Base-by-base conservation (phyloP, 2,888 invertebrate species). In the Sylvicola cinctus region DNA sequence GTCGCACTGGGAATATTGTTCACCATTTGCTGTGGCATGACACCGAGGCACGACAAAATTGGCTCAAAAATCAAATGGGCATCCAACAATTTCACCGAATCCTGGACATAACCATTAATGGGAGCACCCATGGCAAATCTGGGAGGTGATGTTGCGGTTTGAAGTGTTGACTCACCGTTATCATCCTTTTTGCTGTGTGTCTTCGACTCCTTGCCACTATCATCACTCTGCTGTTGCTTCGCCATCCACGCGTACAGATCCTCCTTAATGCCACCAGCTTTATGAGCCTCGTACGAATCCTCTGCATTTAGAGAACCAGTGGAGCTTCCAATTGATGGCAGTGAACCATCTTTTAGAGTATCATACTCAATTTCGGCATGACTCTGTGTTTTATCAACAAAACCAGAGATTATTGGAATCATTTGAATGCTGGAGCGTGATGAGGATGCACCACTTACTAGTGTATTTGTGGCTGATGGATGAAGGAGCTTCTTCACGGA, bases 191-290 rank as follows among this genome's bases (percentile, higher is more conserved):
- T n/a, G 14, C 12, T 15, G 29, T n/a, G 16, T 16, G 17, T 15
- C 17, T 31, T 16, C 12, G 16, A 27, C 15, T 32, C n/a, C 13
- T 28, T 17, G 15, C 16, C 29, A 20, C 20, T 20, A 4, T 20
- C 20, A 20, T 20, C 20, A 8, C 20, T 20, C 8, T 20, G 20
- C 8, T 20, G 20, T 20, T 20, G 20, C 20, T 85, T 81, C 2
- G 85, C 87, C 91, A 93, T 91, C 91, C 91, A 93, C 45, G 80
- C 81, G 54, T 93, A 91, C 29, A 93, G 62, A 56, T 91, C 90
- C 49, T 87, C 87, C n/a, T 73, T 69, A 28, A 13, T n/a, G 14
- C 14, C 14, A 8, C n/a, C n/a, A 13, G 70, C 67, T 45, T 70
- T 70, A 29, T 68, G 54, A 15, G 36, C 34, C 6, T 48, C 41